Evolutionary conservation across 2,888 invertebrate species (phyloP).

Genomic region (Teleogryllus oceanicus): DNA sequence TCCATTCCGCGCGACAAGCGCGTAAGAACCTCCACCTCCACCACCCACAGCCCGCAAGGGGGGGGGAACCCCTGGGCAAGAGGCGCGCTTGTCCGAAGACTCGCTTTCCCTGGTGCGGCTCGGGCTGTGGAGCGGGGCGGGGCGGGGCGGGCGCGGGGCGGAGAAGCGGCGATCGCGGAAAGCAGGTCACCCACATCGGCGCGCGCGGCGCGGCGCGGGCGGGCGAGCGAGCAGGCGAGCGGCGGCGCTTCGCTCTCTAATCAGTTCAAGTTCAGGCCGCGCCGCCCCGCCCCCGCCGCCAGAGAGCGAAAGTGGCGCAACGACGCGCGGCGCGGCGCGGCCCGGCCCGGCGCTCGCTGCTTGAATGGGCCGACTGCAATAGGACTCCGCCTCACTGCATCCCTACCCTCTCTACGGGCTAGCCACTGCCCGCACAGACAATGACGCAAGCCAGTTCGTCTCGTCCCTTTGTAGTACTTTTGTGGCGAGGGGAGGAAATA

Average conservation of each 20-base stretch:
- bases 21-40: no score
- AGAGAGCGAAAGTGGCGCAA: conserved; percentile 6
- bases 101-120: not conserved
- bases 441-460: no score
- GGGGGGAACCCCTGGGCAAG: no score
- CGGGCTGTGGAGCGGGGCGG: no score
- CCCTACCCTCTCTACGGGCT: no score
- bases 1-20: no score
- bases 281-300: not conserved
- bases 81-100: not conserved
- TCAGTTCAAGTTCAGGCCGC: conserved; percentile 33
- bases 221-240: not conserved
- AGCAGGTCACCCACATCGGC: conserved; percentile 35
- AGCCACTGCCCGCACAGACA: not conserved
- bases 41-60: no score
- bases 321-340: not conserved
- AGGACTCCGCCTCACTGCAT: not conserved
- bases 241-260: conserved; percentile 4
- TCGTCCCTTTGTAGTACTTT: no score
- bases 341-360: not conserved
- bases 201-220: not conserved
- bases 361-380: not conserved
- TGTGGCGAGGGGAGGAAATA: no score
- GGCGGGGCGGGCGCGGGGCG: not conserved
- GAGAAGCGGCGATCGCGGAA: not conserved